These are phyloP conservation scores for Brachionus paranguensis DNA, from an alignment of 1,140 invertebrate species.

Conservation along the genomic window DNA sequence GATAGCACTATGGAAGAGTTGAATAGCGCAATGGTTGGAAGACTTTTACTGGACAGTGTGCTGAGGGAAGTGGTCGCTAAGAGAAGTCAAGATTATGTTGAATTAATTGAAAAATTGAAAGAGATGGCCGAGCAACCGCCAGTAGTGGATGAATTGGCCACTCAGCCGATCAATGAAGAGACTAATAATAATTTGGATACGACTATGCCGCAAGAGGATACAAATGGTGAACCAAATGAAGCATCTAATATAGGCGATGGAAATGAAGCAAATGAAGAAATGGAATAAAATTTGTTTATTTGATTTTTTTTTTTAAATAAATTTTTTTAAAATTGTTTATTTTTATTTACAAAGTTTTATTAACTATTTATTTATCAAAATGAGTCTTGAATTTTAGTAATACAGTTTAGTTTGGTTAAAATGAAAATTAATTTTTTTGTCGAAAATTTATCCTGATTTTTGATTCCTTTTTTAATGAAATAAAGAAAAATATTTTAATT, in stretches of 20 bases:
- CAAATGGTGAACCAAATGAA: background rate
- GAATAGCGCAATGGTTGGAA: constrained; percentile 68
- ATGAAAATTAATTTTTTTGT: background rate
- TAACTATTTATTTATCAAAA: too few relatives aligned
- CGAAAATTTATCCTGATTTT: background rate
- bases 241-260: background rate
- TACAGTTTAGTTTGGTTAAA: too few relatives aligned
- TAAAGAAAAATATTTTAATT: too few relatives aligned
- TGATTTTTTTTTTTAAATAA: background rate
- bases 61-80: constrained; percentile 48
- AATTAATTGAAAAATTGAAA: background rate
- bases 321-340: background rate
- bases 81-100: background rate
- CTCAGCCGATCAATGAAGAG: background rate
- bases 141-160: background rate
- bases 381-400: too few relatives aligned
- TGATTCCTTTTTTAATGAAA: too few relatives aligned
- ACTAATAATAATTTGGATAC: background rate
- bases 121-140: background rate
- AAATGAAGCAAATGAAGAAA: background rate
- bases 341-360: background rate
- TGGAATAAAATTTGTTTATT: background rate
- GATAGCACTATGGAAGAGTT: constrained; percentile 72
- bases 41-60: constrained; percentile 67
- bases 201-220: background rate